Evolutionary conservation across 2,888 invertebrate species (phyloP), one percentile per base, ranked within the genome.

Genomic region (Orthosia cruda): DNA sequence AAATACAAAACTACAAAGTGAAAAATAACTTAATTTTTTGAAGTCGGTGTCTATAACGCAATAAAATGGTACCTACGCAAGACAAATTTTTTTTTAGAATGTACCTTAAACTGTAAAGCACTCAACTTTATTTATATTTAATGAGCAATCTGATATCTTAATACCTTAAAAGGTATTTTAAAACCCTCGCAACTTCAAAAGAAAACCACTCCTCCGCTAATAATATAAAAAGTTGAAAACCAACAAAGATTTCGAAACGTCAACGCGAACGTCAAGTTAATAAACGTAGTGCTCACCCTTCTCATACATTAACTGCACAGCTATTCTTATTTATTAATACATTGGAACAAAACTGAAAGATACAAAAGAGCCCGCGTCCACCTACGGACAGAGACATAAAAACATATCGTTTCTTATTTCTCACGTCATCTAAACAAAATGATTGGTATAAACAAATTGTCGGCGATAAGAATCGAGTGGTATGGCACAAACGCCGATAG

Each of bases 401-500:
- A 84, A 85, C 75, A 80, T 77, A 86, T 86, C 58, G 73, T 80
- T 77, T 75, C 83, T 89, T 89, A 87, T 90, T 87, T 85, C 74
- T 80, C 87, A 81, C 77, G 80, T 87, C 85, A 85, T 87, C 87
- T 85, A 87, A 85, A 88, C 87, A 85, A 88, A 87, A 89, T 85
- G 77, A 87, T 86, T 85, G 84, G 85, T 81, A 88, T 86, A 90
- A 91, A 91, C 90, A 90, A 90, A 91, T 90, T 89, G 89, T 82
- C 69, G 74, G 50, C 78, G 88, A 87, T 87, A 85, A 81, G 83
- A 79, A 90, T 90, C 89, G 74, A 81, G 71, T 82, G 84, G 88
- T 91, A 91, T 90, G 88, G 88, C 88, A 89, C 90, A 84, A 89
- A 86, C 84, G 77, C 69, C 84, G 81, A 87, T 85, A 84, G 88